Conservation (phyloP, 1,140 invertebrate species). For the Neodiprion fabricii region DNA sequence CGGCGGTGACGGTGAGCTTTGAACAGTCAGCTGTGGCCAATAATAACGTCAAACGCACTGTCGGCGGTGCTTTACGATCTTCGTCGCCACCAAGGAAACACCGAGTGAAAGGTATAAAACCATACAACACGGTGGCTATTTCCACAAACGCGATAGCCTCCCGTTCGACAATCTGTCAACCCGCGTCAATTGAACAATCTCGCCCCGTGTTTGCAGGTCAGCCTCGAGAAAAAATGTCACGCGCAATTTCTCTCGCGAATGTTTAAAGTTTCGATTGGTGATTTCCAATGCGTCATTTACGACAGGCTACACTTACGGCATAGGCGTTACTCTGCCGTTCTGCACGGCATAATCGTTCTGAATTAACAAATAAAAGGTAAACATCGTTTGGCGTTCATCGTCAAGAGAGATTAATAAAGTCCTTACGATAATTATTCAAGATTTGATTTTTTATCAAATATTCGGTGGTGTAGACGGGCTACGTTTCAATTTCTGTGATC, state of each 20-base stretch:
- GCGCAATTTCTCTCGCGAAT: too few species aligned
- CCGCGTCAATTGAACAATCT: too few species aligned
- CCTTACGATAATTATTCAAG: not conserved
- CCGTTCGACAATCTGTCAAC: not conserved
- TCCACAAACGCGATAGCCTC: not conserved
- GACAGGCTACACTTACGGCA: too few species aligned
- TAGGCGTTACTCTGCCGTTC: too few species aligned
- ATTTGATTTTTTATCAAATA: not conserved
- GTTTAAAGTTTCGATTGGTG: too few species aligned
- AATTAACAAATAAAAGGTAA: not conserved
- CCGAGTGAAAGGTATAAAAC: not conserved
- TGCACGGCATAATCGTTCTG: too few species aligned
- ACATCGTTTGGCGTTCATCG: not conserved
- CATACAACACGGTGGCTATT: not conserved
- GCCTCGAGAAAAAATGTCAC: too few species aligned
- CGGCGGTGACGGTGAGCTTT: not conserved
- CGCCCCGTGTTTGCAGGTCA: too few species aligned
- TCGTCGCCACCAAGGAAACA: not conserved
- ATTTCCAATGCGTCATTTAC: too few species aligned
- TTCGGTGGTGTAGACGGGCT: not conserved
- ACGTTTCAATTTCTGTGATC: not conserved
- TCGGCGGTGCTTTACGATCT: not conserved
- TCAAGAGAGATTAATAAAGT: not conserved
- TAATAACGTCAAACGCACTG: not conserved
- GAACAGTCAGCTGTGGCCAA: not conserved